phyloP scores from a whole-genome alignment of 2,797 vertebrate species.

The Gadopsis bispinosus region DNA sequence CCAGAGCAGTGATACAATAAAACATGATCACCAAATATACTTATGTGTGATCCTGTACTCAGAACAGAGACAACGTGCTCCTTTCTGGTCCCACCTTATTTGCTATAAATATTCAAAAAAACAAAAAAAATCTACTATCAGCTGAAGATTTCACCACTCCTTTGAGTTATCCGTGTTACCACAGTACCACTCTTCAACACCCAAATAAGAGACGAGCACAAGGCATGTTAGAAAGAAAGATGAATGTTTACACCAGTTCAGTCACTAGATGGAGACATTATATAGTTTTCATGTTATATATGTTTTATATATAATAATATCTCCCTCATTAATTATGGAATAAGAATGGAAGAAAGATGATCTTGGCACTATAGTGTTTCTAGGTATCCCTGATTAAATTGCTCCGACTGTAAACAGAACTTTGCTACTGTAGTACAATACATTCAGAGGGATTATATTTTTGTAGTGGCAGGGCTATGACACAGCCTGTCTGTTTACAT shows the following conservation, averaged over 20 bases:
- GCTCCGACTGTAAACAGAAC: slow-evolving; percentile 2
- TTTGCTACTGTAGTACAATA: slow-evolving; percentile 1
- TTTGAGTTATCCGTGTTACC: neutral
- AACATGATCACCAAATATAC: neutral
- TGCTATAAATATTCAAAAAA: neutral
- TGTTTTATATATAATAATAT: neutral
- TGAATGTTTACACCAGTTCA: neutral
- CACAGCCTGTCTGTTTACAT: neutral
- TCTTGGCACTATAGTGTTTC: neutral
- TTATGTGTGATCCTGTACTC: neutral
- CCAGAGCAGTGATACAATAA: neutral
- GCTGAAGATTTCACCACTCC: neutral
- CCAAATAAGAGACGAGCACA: neutral
- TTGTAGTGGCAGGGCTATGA: neutral
- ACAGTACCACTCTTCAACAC: neutral
- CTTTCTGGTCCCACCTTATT: neutral
- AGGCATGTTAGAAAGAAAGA: neutral
- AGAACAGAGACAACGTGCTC: neutral
- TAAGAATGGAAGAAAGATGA: neutral
- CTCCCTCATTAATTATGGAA: slow-evolving; percentile 13
- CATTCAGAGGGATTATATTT: neutral
- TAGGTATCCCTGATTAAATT: neutral
- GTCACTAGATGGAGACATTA: slow-evolving; percentile 80
- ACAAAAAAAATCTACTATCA: neutral
- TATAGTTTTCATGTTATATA: slow-evolving; percentile 22